Percentiles rank a stretch among this genome's conserved stretches.
These are phyloP conservation scores for Synchiropus splendidus DNA, from an alignment of 2,113 vertebrate genomes.

Conservation along the genomic window DNA sequence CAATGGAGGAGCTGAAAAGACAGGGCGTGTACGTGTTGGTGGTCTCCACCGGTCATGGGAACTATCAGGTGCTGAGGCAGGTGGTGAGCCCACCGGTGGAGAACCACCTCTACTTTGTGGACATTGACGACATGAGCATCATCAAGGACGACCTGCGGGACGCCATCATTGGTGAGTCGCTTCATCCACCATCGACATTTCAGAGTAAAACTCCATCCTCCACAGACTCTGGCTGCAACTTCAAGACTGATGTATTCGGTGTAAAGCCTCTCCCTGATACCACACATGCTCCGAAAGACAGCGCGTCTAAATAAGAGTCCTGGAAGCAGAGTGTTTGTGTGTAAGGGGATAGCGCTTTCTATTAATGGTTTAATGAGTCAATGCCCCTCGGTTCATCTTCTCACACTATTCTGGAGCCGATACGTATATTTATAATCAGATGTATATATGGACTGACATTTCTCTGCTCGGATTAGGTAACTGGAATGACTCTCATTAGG, in stretches of 20 bases:
- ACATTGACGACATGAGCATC: slow-evolving; percentile 85
- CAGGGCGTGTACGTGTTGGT: slow-evolving; percentile 80
- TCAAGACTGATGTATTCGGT: slow-evolving; percentile 4
- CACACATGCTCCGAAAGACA: slow-evolving; percentile 36
- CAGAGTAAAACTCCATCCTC: background rate
- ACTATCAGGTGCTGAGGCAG: slow-evolving; percentile 72
- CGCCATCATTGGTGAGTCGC: slow-evolving; percentile 75
- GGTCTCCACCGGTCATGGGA: slow-evolving; percentile 82
- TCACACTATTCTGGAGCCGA: slow-evolving; percentile 35
- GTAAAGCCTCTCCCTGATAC: slow-evolving; percentile 24
- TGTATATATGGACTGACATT: slow-evolving; percentile 27
- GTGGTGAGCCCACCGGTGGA: slow-evolving; percentile 76
- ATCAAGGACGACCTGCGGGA: slow-evolving; percentile 75
- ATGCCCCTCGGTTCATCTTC: slow-evolving; percentile 20
- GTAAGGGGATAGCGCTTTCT: slow-evolving; percentile 55
- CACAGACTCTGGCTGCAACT: slow-evolving; percentile 3
- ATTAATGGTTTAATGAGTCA: slow-evolving; percentile 66
- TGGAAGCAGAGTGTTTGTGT: slow-evolving; percentile 18
- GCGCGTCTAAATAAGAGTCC: slow-evolving; percentile 17
- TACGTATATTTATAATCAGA: slow-evolving; percentile 32
- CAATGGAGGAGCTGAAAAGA: slow-evolving; percentile 75
- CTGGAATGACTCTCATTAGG: slow-evolving; percentile 27
- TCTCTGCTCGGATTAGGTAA: slow-evolving; percentile 40
- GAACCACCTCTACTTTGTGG: slow-evolving; percentile 82
- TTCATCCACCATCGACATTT: too few relatives aligned